These are phyloP conservation scores for Penaeus indicus DNA, from an alignment of 1,140 invertebrate species.

Conservation along the genomic window DNA sequence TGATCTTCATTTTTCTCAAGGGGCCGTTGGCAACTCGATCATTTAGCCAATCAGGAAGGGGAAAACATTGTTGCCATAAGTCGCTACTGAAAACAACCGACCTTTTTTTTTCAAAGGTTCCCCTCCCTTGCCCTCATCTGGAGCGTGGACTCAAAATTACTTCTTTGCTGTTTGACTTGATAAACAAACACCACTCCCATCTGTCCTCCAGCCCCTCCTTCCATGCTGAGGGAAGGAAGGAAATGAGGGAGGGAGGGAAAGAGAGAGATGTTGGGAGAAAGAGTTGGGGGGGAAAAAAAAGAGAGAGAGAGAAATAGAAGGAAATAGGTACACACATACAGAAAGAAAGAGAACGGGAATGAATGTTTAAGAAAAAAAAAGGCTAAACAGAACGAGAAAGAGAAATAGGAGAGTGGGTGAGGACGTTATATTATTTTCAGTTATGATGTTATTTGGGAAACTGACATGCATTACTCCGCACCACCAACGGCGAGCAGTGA, in stretches of 20 bases:
- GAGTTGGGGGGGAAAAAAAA: neutral
- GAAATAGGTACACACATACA: too few relatives aligned
- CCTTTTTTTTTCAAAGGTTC: constrained; percentile 8
- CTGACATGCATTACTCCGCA: too few relatives aligned
- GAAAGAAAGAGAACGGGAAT: too few relatives aligned
- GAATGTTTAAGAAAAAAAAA: too few relatives aligned
- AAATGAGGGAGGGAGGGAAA: neutral
- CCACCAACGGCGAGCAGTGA: too few relatives aligned
- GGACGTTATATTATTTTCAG: too few relatives aligned
- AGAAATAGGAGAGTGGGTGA: too few relatives aligned
- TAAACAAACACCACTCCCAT: constrained; percentile 61
- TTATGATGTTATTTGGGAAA: too few relatives aligned
- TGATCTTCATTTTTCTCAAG: constrained; percentile 56
- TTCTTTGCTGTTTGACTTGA: constrained; percentile 64
- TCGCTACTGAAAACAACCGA: constrained; percentile 42
- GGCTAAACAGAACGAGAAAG: too few relatives aligned
- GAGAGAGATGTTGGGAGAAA: too few relatives aligned
- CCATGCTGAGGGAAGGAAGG: neutral
- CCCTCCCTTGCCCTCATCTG: constrained; percentile 55
- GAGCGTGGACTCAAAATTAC: constrained; percentile 61
- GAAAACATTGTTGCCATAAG: constrained; percentile 62
- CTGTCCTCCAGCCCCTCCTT: constrained; percentile 15
- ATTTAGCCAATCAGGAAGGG: constrained; percentile 59
- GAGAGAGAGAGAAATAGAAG: too few relatives aligned
- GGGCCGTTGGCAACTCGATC: constrained; percentile 55